A percentile compares a stretch with the other conserved stretches of the same genome.
Conservation (phyloP, 2,113 vertebrate species). For the Eleginops maclovinus region DNA sequence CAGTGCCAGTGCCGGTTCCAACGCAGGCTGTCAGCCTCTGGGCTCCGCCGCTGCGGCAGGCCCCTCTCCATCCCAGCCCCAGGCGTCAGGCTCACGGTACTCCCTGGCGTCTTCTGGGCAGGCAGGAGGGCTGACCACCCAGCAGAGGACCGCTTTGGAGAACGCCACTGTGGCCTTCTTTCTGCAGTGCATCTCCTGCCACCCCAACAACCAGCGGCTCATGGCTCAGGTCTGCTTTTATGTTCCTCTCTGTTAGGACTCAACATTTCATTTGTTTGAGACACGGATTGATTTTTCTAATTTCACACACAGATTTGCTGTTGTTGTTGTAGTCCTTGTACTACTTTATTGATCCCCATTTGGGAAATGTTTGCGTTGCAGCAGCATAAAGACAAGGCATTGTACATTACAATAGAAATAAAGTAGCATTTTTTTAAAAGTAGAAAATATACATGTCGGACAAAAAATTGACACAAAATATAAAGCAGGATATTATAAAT, state of each 20-base stretch:
- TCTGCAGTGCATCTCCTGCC: slow-evolving; percentile 97
- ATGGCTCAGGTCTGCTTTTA: slow-evolving; percentile 92
- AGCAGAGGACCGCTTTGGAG: slow-evolving; percentile 96
- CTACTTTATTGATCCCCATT: no score
- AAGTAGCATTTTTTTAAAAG: no score
- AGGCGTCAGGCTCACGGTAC: slow-evolving; percentile 79
- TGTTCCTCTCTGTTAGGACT: no score
- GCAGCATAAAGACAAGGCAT: no score
- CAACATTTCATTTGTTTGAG: not conserved
- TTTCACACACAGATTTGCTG: not conserved
- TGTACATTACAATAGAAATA: no score
- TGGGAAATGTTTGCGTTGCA: no score
- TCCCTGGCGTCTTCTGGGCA: slow-evolving; percentile 85
- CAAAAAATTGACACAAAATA: no score
- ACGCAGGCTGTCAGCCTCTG: slow-evolving; percentile 43
- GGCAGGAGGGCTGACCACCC: slow-evolving; percentile 90
- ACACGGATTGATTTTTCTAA: not conserved
- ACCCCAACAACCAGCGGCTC: slow-evolving; percentile 97
- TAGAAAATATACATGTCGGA: no score
- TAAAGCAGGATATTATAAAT: no score
- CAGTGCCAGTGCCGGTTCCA: slow-evolving; percentile 85
- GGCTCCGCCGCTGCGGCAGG: slow-evolving; percentile 29
- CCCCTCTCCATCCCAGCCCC: slow-evolving; percentile 76
- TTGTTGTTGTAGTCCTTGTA: no score
- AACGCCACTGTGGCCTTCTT: slow-evolving; percentile 98